These are phyloP conservation scores for Dascillus cervinus DNA, from an alignment of 2,888 invertebrate genomes.

Conservation along the genomic window DNA sequence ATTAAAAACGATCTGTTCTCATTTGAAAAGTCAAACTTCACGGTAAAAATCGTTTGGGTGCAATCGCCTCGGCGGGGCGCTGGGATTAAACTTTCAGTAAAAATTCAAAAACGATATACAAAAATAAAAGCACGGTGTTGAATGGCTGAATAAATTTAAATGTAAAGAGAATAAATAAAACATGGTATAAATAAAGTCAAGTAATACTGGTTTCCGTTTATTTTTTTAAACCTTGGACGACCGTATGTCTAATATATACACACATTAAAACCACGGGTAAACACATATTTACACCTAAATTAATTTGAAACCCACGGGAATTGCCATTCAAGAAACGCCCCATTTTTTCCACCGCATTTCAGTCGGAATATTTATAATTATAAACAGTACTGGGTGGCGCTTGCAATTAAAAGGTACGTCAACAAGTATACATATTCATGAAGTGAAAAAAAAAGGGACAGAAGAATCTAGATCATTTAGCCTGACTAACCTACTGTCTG, in stretches of 20 bases:
- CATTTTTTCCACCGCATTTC: too few relatives aligned
- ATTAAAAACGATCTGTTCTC: too few relatives aligned
- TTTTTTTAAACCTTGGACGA: neutral
- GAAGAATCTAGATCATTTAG: neutral
- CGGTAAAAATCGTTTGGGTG: too few relatives aligned
- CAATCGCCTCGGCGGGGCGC: too few relatives aligned
- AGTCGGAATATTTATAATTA: neutral
- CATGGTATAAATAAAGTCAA: neutral
- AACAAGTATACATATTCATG: constrained; percentile 6
- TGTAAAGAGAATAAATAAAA: neutral
- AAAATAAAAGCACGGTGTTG: neutral
- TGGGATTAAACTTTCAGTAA: too few relatives aligned
- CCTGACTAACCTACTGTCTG: constrained; percentile 9
- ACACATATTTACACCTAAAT: too few relatives aligned
- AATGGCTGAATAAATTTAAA: neutral
- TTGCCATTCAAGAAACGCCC: too few relatives aligned
- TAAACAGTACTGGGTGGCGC: neutral
- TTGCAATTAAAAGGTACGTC: constrained; percentile 8
- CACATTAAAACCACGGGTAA: too few relatives aligned
- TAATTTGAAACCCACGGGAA: too few relatives aligned
- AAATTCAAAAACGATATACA: neutral
- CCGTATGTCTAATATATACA: too few relatives aligned
- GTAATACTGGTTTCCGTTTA: neutral
- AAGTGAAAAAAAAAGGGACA: constrained; percentile 1
- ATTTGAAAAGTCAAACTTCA: too few relatives aligned